Evolutionary conservation across 2,888 invertebrate genomes (phyloP), one percentile per base, ranked within the genome.

Genomic region (Linyphia triangularis): DNA sequence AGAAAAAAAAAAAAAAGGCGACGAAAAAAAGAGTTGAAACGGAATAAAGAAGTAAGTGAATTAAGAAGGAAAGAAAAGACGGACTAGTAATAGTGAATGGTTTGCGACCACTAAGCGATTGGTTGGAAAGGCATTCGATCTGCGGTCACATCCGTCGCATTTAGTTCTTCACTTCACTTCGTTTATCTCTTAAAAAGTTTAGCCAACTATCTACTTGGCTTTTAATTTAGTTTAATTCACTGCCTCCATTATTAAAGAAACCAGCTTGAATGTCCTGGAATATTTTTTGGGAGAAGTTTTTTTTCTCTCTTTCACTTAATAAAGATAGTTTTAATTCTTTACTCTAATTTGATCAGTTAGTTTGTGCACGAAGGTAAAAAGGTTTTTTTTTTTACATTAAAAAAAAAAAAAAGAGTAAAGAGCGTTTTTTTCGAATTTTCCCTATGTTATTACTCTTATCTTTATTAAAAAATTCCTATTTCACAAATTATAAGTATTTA

Each of bases 51-150:
- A 37, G 1, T 10, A 63, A 26, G 7, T n/a, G 16, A 26, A 40
- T 65, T 43, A 65, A 24, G 6, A 2, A 24, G n/a, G 6, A 7
- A 26, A 13, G 26, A 1, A 19, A 22, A 69, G 30, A n/a, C 9
- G 19, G 7, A 37, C 19, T 26, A 30, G 19, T n/a, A 19, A 13
- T n/a, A 26, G 26, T 6, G 0, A n/a, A 19, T 24, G 33, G 26
- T 6, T 33, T 5, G 37, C 26, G 37, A 82, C 82, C 82, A 30
- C 70, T 13, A 59, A 70, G 70, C 70, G 57, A 82, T 72, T 82
- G 70, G 10, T 61, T 37, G 70, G 59, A 82, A 82, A 72, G 61
- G 61, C 70, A 61, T 82, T 82, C 82, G 82, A 82, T 82, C 69
- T 82, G 70, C 61, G 82, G 82, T 70, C 33, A 26, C 82, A 72